A percentile compares a stretch with the other conserved stretches of the same genome.
Conservation (phyloP, 2,888 invertebrate genomes). For the Cataglyphis rosenhaueri region DNA sequence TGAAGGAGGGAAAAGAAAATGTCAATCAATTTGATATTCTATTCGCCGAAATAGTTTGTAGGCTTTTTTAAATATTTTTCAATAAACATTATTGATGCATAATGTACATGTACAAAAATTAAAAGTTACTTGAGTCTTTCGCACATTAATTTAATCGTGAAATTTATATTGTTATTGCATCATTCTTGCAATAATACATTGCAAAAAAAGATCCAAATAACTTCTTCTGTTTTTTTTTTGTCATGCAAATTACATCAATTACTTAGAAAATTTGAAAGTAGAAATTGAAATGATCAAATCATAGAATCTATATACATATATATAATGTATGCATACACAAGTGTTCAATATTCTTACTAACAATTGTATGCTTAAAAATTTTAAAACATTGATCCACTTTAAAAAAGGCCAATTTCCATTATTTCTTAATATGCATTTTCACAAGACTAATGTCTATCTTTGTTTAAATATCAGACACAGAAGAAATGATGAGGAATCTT, state of each 20-base stretch:
- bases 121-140: constrained; percentile 18
- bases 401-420: constrained; percentile 47
- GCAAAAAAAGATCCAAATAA: constrained; percentile 35
- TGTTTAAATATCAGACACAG: background rate
- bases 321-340: constrained; percentile 72
- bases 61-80: constrained; percentile 67
- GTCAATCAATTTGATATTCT: constrained; percentile 85
- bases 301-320: constrained; percentile 70
- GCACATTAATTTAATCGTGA: background rate
- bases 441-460: background rate
- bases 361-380: constrained; percentile 44
- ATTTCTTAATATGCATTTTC: constrained; percentile 4
- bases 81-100: constrained; percentile 70
- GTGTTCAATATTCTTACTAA: constrained; percentile 69
- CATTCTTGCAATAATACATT: constrained; percentile 16
- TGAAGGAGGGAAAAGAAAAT: constrained; percentile 90
- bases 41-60: constrained; percentile 74
- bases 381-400: constrained; percentile 32
- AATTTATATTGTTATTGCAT: background rate
- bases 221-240: constrained; percentile 42
- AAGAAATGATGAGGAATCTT: background rate
- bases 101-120: constrained; percentile 29
- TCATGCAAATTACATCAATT: constrained; percentile 69
- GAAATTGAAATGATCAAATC: constrained; percentile 64
- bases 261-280: constrained; percentile 69